A percentile compares a stretch with the other conserved stretches of the same genome.
phyloP scores from a whole-genome alignment of 2,888 invertebrate species.

The Macrostomum cliftonense region DNA sequence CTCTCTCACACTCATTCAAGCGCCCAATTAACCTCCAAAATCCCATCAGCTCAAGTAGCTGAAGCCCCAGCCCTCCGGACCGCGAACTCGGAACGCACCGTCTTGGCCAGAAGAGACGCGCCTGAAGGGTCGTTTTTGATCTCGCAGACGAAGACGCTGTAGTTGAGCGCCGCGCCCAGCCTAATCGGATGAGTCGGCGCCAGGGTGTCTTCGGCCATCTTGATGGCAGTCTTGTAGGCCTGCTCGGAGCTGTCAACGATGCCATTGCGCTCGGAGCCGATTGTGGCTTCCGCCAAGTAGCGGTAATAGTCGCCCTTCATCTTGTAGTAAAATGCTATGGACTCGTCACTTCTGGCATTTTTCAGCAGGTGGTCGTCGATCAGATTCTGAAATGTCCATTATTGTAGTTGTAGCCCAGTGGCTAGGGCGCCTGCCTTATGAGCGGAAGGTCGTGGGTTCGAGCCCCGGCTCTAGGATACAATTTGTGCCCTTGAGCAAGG shows the following conservation, averaged over 20 bases:
- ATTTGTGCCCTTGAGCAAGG: too few relatives aligned
- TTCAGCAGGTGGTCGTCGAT: neutral
- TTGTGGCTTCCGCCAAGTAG: slow-evolving; percentile 1
- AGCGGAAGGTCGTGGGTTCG: too few relatives aligned
- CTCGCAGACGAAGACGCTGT: slow-evolving; percentile 1
- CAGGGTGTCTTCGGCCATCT: neutral
- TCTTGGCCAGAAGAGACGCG: neutral
- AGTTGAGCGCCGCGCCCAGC: slow-evolving; percentile 4
- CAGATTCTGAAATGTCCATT: too few relatives aligned
- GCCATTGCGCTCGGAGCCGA: neutral
- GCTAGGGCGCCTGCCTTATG: too few relatives aligned
- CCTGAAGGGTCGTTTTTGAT: neutral
- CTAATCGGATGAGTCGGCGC: slow-evolving; percentile 1
- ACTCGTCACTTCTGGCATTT: neutral
- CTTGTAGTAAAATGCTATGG: neutral
- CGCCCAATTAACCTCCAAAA: too few relatives aligned
- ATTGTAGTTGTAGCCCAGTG: too few relatives aligned
- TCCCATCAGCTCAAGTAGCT: too few relatives aligned
- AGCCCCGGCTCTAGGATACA: too few relatives aligned
- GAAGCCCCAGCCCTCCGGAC: too few relatives aligned
- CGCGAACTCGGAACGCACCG: too few relatives aligned
- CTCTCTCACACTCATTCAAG: too few relatives aligned
- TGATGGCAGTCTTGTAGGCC: slow-evolving; percentile 1
- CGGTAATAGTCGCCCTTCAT: slow-evolving; percentile 6
- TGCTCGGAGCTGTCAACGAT: neutral